phyloP scores from a whole-genome alignment of 2,113 vertebrate species.

The Tachysurus vachellii region DNA sequence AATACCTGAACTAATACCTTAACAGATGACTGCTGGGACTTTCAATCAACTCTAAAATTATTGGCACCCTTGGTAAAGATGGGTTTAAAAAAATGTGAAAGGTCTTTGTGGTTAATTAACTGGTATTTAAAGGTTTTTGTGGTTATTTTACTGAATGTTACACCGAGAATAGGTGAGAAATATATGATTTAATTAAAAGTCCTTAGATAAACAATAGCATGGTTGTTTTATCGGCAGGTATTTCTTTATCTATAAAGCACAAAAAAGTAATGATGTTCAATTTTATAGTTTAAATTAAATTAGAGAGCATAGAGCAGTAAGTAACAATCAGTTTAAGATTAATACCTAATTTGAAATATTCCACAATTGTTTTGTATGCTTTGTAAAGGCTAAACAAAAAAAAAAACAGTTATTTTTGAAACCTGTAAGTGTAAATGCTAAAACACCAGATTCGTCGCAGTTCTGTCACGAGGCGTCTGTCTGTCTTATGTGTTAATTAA shows the following conservation, averaged over 20 bases:
- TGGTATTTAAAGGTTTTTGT: neutral
- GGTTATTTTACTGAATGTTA: neutral
- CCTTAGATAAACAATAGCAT: neutral
- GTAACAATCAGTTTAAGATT: neutral
- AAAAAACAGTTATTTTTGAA: neutral
- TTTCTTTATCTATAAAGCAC: neutral
- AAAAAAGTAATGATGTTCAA: neutral
- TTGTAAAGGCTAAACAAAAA: neutral
- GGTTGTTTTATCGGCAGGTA: neutral
- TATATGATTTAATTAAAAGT: neutral
- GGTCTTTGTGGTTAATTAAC: neutral
- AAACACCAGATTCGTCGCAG: neutral
- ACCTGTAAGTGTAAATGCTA: neutral
- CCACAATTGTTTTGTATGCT: neutral
- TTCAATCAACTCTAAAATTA: neutral
- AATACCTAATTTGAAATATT: neutral
- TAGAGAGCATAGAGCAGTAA: neutral
- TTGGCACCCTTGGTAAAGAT: neutral
- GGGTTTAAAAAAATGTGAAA: neutral
- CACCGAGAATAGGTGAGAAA: neutral
- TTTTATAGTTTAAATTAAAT: neutral
- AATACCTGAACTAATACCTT: conserved; percentile 7
- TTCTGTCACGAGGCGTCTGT: neutral
- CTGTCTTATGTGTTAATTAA: neutral
- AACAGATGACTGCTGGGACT: conserved; percentile 4